These are phyloP conservation scores for Mallotus villosus DNA, from an alignment of 2,797 vertebrate genomes.

Conservation along the genomic window DNA sequence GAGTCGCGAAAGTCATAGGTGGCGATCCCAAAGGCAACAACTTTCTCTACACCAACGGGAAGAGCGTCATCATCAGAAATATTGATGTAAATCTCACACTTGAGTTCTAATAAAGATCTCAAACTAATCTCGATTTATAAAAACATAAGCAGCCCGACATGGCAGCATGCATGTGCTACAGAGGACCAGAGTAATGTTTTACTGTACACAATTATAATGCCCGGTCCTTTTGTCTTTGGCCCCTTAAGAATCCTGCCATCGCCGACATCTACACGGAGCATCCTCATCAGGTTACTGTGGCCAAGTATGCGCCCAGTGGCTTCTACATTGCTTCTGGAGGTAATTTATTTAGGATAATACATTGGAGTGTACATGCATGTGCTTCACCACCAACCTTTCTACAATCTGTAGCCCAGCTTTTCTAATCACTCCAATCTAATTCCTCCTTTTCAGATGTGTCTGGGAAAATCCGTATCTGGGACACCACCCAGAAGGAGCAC, in stretches of 20 bases:
- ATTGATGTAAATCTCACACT: slow-evolving; percentile 79
- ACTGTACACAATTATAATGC: neutral
- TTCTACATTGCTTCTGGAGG: slow-evolving; percentile 99
- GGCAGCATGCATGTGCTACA: neutral
- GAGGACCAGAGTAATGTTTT: neutral
- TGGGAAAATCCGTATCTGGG: slow-evolving; percentile 97
- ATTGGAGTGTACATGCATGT: neutral
- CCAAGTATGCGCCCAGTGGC: slow-evolving; percentile 93
- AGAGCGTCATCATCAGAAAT: slow-evolving; percentile 94
- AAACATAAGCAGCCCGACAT: too few species aligned
- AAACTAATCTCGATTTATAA: neutral
- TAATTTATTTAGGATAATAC: slow-evolving; percentile 55
- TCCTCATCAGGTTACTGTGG: slow-evolving; percentile 88
- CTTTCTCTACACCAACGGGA: slow-evolving; percentile 97
- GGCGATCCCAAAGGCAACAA: slow-evolving; percentile 93
- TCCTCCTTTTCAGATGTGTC: slow-evolving; percentile 80
- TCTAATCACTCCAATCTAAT: neutral
- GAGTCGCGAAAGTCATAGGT: slow-evolving; percentile 89
- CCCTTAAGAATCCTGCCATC: slow-evolving; percentile 85
- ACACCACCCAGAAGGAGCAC: slow-evolving; percentile 97
- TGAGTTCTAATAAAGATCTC: neutral
- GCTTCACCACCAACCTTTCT: neutral
- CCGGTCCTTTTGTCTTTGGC: slow-evolving; percentile 31
- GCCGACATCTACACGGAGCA: slow-evolving; percentile 98
- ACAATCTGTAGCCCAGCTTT: too few species aligned